phyloP scores from a whole-genome alignment of 2,113 vertebrate genomes.

The Mormoops blainvillei region DNA sequence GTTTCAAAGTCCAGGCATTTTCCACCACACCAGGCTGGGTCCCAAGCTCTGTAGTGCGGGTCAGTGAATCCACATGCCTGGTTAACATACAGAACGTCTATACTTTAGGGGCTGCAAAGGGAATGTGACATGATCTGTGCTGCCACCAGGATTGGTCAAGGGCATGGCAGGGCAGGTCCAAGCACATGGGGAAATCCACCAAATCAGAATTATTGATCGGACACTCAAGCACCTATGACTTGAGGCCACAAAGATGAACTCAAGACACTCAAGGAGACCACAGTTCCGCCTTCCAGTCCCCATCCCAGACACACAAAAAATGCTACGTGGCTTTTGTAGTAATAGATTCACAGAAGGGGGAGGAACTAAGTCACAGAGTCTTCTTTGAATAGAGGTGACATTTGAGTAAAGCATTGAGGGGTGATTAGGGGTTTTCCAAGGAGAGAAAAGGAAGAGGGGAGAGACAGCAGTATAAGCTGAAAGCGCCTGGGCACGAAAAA shows the following conservation, averaged over 20 bases:
- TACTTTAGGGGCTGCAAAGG: not conserved
- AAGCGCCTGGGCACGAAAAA: fast-evolving
- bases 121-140: not conserved
- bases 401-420: not conserved
- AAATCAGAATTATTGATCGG: not conserved
- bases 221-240: not conserved
- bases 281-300: not conserved
- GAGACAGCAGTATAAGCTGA: not conserved
- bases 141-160: not conserved
- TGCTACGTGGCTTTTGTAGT: not conserved
- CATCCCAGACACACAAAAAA: not conserved
- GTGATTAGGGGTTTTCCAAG: not conserved
- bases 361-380: not conserved
- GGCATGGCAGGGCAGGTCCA: not conserved
- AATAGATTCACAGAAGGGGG: not conserved
- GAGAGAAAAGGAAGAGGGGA: not conserved
- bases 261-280: not conserved
- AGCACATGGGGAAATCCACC: not conserved
- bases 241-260: not conserved
- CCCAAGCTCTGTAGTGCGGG: not conserved
- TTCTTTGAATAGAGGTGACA: not conserved
- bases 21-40: not conserved
- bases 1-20: not conserved
- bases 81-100: not conserved
- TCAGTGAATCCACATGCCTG: not conserved